A percentile compares a stretch with the other conserved stretches of the same genome.
Conservation (phyloP, 1,140 invertebrate species). For the Spodoptera litura region DNA sequence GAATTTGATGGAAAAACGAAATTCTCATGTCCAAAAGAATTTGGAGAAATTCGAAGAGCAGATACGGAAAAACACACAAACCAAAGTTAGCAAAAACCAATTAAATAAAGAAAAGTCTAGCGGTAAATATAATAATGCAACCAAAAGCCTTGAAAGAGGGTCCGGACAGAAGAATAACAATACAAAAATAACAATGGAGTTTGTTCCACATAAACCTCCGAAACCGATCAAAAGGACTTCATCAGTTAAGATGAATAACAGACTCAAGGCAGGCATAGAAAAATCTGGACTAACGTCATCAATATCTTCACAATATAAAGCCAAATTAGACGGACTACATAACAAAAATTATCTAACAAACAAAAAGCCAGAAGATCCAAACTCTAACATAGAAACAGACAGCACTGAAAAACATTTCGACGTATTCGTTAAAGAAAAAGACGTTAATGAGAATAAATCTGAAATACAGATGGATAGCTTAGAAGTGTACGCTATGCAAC, state of each 20-base stretch:
- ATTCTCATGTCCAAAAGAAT: conserved; percentile 85
- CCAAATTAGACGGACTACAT: conserved; percentile 84
- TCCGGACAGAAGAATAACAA: conserved; percentile 85
- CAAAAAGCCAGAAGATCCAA: conserved; percentile 75
- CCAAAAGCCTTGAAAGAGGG: conserved; percentile 86
- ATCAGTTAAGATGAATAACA: conserved; percentile 83
- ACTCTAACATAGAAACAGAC: conserved; percentile 76
- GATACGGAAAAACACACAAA: conserved; percentile 83
- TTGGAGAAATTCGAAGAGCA: conserved; percentile 85
- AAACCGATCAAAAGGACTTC: conserved; percentile 84
- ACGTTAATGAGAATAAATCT: conserved; percentile 87
- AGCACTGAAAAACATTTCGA: conserved; percentile 86
- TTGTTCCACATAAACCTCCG: conserved; percentile 87
- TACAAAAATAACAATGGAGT: conserved; percentile 85
- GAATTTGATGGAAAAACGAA: conserved; percentile 82
- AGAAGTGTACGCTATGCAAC: conserved; percentile 86
- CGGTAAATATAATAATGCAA: conserved; percentile 79
- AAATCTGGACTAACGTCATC: conserved; percentile 79
- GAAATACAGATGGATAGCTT: conserved; percentile 87
- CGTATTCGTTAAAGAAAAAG: conserved; percentile 87
- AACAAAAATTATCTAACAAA: conserved; percentile 79
- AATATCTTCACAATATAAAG: conserved; percentile 83
- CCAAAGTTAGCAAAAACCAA: conserved; percentile 84
- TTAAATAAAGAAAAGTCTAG: conserved; percentile 83
- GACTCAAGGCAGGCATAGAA: conserved; percentile 78